phyloP scores from a whole-genome alignment of 2,888 invertebrate genomes.

The Antheraea assamensis region DNA sequence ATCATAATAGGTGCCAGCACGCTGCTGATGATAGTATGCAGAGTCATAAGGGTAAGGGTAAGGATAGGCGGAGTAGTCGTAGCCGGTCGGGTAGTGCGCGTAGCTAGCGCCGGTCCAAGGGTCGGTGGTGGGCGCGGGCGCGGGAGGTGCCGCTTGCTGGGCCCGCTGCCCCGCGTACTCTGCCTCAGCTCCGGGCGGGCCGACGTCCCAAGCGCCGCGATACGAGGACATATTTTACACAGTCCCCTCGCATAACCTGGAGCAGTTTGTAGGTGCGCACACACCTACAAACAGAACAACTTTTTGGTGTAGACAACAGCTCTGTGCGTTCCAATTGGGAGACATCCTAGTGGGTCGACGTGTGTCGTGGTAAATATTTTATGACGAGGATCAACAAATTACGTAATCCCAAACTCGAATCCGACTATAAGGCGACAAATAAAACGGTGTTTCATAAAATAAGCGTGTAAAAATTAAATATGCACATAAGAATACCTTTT shows the following conservation, averaged over 20 bases:
- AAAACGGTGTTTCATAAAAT: slow-evolving; percentile 51
- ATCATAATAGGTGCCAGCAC: slow-evolving; percentile 51
- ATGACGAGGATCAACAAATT: slow-evolving; percentile 76
- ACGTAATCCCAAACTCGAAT: slow-evolving; percentile 66
- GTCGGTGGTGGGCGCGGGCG: slow-evolving; percentile 73
- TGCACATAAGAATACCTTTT: slow-evolving; percentile 54
- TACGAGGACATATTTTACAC: slow-evolving; percentile 77
- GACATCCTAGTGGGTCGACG: slow-evolving; percentile 56
- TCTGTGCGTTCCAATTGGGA: slow-evolving; percentile 65
- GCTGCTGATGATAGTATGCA: slow-evolving; percentile 57
- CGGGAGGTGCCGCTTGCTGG: slow-evolving; percentile 63
- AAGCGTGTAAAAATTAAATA: slow-evolving; percentile 43
- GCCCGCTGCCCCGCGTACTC: slow-evolving; percentile 68
- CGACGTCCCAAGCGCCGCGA: slow-evolving; percentile 77
- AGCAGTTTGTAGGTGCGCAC: slow-evolving; percentile 82
- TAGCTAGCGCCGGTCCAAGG: slow-evolving; percentile 77
- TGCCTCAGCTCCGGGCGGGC: slow-evolving; percentile 79
- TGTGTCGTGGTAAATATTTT: slow-evolving; percentile 60
- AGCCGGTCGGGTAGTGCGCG: slow-evolving; percentile 60
- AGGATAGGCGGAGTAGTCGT: slow-evolving; percentile 64
- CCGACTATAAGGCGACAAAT: slow-evolving; percentile 46
- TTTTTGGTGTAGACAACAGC: slow-evolving; percentile 84
- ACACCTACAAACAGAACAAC: slow-evolving; percentile 87
- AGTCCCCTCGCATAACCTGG: slow-evolving; percentile 79
- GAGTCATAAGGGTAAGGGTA: slow-evolving; percentile 64